phyloP scores from a whole-genome alignment of 1,140 invertebrate genomes.

The Apocrypta bakeri region DNA sequence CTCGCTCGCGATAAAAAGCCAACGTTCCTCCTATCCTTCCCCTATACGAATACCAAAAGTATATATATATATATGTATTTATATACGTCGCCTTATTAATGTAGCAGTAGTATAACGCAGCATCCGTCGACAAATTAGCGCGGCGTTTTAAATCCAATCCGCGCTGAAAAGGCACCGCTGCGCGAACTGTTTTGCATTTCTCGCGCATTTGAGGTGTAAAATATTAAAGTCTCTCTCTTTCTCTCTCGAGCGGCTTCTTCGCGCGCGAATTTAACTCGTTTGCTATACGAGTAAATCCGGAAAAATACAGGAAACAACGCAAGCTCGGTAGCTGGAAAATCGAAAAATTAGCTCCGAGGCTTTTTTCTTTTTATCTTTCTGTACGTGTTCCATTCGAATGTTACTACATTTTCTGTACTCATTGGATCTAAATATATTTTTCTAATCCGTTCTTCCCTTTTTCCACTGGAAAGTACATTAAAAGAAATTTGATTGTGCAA shows the following conservation, averaged over 20 bases:
- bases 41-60: constrained; percentile 14
- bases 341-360: no score
- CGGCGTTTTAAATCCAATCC: constrained; percentile 71
- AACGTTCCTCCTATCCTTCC: constrained; percentile 18
- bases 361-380: no score
- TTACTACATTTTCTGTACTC: no score
- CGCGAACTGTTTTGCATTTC: constrained; percentile 67
- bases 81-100: constrained; percentile 40
- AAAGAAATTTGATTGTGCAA: no score
- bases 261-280: constrained; percentile 35
- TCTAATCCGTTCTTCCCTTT: no score
- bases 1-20: constrained; percentile 35
- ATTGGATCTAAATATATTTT: no score
- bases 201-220: constrained; percentile 71
- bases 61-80: no score
- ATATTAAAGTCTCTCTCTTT: constrained; percentile 63
- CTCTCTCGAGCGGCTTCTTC: constrained; percentile 56
- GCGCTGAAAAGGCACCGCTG: constrained; percentile 39
- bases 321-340: no score
- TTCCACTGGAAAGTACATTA: no score
- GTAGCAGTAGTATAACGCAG: constrained; percentile 53
- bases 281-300: background rate
- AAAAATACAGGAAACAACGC: no score
- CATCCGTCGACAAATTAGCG: constrained; percentile 67
- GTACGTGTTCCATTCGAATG: no score